Evolutionary conservation across 2,888 invertebrate species (phyloP), one percentile per base, ranked within the genome.

Genomic region (Barypeithes pellucidus): DNA sequence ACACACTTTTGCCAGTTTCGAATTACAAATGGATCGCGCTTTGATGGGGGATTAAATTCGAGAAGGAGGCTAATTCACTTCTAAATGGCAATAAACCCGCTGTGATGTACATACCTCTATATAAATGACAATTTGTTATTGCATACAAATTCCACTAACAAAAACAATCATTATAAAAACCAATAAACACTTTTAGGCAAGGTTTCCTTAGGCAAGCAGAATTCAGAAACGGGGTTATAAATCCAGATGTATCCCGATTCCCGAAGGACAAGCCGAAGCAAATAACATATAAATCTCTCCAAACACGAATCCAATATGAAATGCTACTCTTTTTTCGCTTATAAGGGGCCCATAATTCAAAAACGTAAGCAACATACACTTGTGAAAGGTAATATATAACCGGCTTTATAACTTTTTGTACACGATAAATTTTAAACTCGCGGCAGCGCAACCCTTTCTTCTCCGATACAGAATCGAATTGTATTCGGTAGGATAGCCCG

Each of bases 11-110:
- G 78, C 75, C 74, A 76, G 80, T 80, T 79, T 83, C 80, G 67
- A 69, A 79, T 84, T 84, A 83, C 84, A 82, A 82, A 82, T 82
- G 80, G 81, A 80, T 79, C 77, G 76, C 72, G 47, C 59, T 20
- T 41, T 65, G 54, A 47, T 47, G 22, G 66, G 29, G 50, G 73
- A 69, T 68, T 65, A 60, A 41, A 59, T 61, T 52, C 11, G 18
- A 52, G 33, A 16, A 50, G 20, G 20, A 36, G 5, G 33, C 18
- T 39, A 33, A 36, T 36, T 52, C 54, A 36, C 33, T 41, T 18
- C 14, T 12, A 36, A n/a, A 33, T 61, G 43, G 60, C 2, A 8
- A 14, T 43, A 43, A 16, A 43, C 16, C 12, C 2, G n/a, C n/a
- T n/a, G 39, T 39, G n/a, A n/a, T n/a, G n/a, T n/a, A n/a, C n/a